phyloP scores from a whole-genome alignment of 1,140 invertebrate genomes.

The Drosophila pseudoobscura region DNA sequence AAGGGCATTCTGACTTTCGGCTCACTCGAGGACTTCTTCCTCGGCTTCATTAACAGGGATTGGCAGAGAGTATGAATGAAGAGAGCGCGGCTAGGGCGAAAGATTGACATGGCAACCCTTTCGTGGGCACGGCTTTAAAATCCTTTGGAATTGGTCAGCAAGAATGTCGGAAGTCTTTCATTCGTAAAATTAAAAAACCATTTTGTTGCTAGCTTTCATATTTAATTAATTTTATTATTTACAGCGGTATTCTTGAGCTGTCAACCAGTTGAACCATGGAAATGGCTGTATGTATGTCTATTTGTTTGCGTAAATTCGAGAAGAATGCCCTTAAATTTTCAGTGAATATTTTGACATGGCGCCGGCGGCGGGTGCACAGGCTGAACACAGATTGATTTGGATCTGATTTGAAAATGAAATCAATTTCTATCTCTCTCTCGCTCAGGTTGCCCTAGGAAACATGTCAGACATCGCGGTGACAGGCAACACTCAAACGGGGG shows the following conservation, averaged over 20 bases:
- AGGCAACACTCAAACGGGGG: constrained; percentile 29
- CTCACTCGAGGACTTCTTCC: neutral
- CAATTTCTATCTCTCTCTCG: constrained; percentile 27
- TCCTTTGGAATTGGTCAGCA: too few relatives aligned
- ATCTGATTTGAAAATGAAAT: constrained; percentile 34
- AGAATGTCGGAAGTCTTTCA: too few relatives aligned
- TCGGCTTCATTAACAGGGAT: constrained; percentile 19
- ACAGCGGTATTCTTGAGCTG: neutral
- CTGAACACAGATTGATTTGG: constrained; percentile 42
- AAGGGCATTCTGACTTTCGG: constrained; percentile 9
- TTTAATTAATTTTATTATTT: constrained; percentile 25
- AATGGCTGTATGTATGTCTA: too few relatives aligned
- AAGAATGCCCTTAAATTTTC: neutral
- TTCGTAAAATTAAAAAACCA: neutral
- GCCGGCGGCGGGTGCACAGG: constrained; percentile 1
- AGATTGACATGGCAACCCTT: too few relatives aligned
- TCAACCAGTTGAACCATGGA: neutral
- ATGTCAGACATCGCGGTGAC: constrained; percentile 20
- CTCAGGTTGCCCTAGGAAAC: constrained; percentile 4
- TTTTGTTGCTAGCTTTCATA: neutral
- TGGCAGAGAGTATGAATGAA: neutral
- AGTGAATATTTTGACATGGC: constrained; percentile 3
- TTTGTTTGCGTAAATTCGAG: neutral
- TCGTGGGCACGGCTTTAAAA: too few relatives aligned
- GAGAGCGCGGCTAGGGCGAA: too few relatives aligned